phyloP scores from a whole-genome alignment of 2,113 vertebrate genomes.

The Pheucticus melanocephalus region DNA sequence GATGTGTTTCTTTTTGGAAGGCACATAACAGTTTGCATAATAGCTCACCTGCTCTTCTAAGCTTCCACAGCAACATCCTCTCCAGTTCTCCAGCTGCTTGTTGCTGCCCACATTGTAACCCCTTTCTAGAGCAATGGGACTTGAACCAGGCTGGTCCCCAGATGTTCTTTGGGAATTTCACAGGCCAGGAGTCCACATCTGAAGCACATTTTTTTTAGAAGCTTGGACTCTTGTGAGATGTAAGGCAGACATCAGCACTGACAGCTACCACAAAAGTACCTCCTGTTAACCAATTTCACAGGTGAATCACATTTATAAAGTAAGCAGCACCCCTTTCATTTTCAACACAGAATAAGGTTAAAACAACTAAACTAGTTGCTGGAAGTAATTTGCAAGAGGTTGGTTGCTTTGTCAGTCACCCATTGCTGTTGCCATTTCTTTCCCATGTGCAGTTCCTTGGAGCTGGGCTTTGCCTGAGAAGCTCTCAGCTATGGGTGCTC shows the following conservation, averaged over 20 bases:
- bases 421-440: background rate
- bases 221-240: background rate
- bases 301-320: background rate
- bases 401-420: background rate
- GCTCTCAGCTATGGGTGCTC: background rate
- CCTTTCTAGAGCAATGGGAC: background rate
- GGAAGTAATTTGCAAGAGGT: background rate
- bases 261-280: background rate
- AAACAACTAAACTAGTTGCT: background rate
- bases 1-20: background rate
- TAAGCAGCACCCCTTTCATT: background rate
- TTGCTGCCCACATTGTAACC: background rate
- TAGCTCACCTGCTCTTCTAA: background rate
- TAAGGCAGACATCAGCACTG: background rate
- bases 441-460: background rate
- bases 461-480: background rate
- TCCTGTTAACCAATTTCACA: background rate
- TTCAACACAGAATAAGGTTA: background rate
- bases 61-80: background rate
- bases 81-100: background rate
- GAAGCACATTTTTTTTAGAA: background rate
- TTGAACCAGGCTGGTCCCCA: background rate
- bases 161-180: background rate
- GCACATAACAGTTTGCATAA: background rate
- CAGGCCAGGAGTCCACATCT: background rate